Evolutionary conservation across 92 coral and sea anemone species (phyloP).

Genomic region (Parazoanthus atlanticus): DNA sequence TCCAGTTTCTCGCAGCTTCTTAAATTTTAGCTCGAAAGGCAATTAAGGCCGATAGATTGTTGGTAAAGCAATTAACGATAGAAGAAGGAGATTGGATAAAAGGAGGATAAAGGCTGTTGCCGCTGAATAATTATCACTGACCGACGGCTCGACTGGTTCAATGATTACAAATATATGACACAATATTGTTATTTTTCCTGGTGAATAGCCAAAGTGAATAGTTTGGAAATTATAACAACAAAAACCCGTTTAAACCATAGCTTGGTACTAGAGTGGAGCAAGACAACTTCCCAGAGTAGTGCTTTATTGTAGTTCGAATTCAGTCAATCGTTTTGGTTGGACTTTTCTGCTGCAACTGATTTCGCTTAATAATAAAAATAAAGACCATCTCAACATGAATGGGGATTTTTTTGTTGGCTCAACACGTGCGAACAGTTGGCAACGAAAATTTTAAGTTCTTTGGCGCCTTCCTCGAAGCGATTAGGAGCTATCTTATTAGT

Average conservation of each 20-base stretch:
- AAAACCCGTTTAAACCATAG: background rate
- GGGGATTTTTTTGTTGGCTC: background rate
- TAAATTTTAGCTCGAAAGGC: conserved; percentile 22
- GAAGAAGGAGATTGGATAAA: conserved; percentile 22
- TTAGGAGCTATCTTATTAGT: conserved; percentile 24
- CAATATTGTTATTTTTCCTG: conserved; percentile 7
- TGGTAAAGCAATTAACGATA: conserved; percentile 30
- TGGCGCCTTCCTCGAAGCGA: conserved; percentile 31
- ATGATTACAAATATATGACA: conserved; percentile 15
- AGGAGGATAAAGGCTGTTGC: background rate
- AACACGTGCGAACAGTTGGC: conserved; percentile 1
- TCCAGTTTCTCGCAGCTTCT: conserved; percentile 1
- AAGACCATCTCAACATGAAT: background rate
- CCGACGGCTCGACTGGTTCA: conserved; percentile 39
- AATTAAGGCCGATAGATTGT: conserved; percentile 36
- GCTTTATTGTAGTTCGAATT: background rate
- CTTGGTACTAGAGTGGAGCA: background rate
- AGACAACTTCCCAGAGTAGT: background rate
- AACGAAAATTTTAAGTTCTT: background rate
- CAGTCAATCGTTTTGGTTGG: background rate
- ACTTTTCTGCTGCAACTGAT: background rate
- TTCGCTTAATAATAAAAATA: background rate
- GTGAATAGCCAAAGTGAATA: conserved; percentile 2
- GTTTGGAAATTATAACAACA: background rate
- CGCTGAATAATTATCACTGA: conserved; percentile 44